phyloP scores from a whole-genome alignment of 1,140 invertebrate species.

The Saxidomus purpurata region DNA sequence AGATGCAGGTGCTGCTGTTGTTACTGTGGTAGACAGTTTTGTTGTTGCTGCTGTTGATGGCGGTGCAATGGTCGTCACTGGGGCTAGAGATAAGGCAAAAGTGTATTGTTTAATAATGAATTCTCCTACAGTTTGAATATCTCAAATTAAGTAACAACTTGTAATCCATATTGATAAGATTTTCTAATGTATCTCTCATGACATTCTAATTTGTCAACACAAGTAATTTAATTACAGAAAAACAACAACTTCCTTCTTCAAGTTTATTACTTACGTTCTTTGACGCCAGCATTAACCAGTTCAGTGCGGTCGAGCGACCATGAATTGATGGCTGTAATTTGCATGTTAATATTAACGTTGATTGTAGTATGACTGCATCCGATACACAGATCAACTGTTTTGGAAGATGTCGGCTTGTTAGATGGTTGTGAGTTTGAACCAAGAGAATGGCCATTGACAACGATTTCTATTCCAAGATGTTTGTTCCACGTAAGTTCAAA shows the following conservation, averaged over 20 bases:
- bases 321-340: slow-evolving; percentile 33
- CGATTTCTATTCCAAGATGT: slow-evolving; percentile 45
- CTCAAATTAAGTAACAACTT: too few species aligned
- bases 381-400: slow-evolving; percentile 30
- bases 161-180: too few species aligned
- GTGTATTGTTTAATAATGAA: too few species aligned
- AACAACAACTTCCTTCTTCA: too few species aligned
- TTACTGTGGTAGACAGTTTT: neutral
- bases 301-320: slow-evolving; percentile 56
- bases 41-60: neutral
- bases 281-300: slow-evolving; percentile 50
- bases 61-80: neutral
- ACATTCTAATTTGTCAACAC: too few species aligned
- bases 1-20: neutral
- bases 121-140: too few species aligned
- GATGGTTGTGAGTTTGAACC: slow-evolving; percentile 37
- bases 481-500: slow-evolving; percentile 60
- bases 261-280: slow-evolving; percentile 42
- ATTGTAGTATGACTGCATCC: slow-evolving; percentile 41
- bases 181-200: too few species aligned
- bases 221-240: too few species aligned
- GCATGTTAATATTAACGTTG: slow-evolving; percentile 47
- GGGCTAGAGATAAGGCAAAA: neutral
- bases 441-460: slow-evolving; percentile 38
- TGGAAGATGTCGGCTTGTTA: neutral